Evolutionary conservation across 2,888 invertebrate genomes (phyloP), one percentile per base, ranked within the genome.

Genomic region (Phaonia tiefii): DNA sequence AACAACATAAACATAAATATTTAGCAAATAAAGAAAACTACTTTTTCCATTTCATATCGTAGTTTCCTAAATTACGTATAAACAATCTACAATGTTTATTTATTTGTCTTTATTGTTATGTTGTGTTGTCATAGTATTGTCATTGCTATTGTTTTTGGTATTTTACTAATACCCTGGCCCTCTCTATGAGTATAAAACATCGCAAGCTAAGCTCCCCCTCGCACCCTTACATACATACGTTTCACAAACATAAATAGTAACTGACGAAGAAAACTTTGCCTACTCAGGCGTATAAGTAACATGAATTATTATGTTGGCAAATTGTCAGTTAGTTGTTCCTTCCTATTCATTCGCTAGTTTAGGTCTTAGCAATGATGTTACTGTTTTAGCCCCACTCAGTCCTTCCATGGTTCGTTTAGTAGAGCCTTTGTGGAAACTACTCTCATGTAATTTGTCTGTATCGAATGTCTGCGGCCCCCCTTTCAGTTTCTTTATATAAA

Each of bases 251-350:
- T 25, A 54, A 56, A 66, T 13, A 10, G 13, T 13, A 25, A 25
- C 17, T 20, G 8, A 20, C n/a, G 13, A 51, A 49, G 17, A 49
- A 56, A 56, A 54, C 25, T 22, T 69, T 56, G 54, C 54, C 51
- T 56, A 44, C 54, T 74, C 44, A 15, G 74, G 66, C 74, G 66
- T 66, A 66, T 66, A 66, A 74, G 56, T 58, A 74, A 56, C 74
- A 74, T 66, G 69, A 75, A 51, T 75, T 75, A 70, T 70, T 75
- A 70, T 63, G 70, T 70, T 76, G 70, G 70, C 75, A 76, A 76
- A 76, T 70, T 76, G 75, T 76, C 75, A 76, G 63, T 56, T 26
- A n/a, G 63, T 58, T n/a, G 20, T 25, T 26, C 2, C 3, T 13
- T 7, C n/a, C n/a, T 65, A 65, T 66, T 31, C 8, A 15, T 11